A percentile compares a stretch with the other conserved stretches of the same genome.
These are phyloP conservation scores for Trachelus stipa DNA, from an alignment of 2,888 invertebrate genomes.

Conservation along the genomic window DNA sequence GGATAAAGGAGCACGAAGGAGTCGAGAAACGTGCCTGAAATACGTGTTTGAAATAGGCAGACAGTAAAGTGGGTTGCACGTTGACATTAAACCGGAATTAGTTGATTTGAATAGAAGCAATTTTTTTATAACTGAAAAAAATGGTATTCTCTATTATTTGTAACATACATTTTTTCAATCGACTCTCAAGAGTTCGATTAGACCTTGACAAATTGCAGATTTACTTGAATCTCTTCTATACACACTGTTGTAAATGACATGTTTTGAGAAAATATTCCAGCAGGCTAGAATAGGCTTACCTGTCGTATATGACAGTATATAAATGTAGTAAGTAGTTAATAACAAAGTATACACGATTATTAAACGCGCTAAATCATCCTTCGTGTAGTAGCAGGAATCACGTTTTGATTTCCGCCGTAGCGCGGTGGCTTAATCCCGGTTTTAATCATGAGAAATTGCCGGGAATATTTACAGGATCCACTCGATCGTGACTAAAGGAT, in stretches of 20 bases:
- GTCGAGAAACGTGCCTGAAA: not conserved
- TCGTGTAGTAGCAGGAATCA: slow-evolving; percentile 20
- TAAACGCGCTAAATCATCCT: slow-evolving; percentile 34
- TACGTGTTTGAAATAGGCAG: not conserved
- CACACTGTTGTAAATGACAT: not conserved
- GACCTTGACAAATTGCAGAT: not conserved
- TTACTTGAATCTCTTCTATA: not conserved
- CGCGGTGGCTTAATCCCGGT: slow-evolving; percentile 40
- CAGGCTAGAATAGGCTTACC: not conserved
- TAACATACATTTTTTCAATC: not conserved
- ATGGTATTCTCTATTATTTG: not conserved
- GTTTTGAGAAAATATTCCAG: not conserved
- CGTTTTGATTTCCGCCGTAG: slow-evolving; percentile 44
- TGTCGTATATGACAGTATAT: not conserved
- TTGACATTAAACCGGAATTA: not conserved
- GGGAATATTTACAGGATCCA: slow-evolving; percentile 28
- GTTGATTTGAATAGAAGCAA: not conserved
- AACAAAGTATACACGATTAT: not conserved
- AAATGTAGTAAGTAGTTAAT: not conserved
- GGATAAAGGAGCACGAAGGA: not conserved
- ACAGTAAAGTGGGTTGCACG: not conserved
- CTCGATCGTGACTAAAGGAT: slow-evolving; percentile 7
- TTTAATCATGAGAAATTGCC: slow-evolving; percentile 57
- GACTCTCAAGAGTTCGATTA: not conserved
- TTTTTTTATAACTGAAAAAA: not conserved